Evolutionary conservation across 2,797 vertebrate genomes (phyloP).

Genomic region (Oreonectes daqikongensis): DNA sequence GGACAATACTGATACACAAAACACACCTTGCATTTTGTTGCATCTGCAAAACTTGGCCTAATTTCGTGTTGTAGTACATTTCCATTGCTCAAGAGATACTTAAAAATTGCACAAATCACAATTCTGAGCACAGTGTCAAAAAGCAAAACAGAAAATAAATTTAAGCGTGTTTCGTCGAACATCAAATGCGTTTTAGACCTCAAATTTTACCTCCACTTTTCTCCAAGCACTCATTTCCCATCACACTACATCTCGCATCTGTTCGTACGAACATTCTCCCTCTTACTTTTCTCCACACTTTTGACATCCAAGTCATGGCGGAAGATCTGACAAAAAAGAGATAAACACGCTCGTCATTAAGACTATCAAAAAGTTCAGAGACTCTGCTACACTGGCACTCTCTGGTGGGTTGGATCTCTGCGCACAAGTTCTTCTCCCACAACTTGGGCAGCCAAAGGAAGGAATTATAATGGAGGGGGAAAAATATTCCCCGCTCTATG

Average conservation of each 20-base stretch:
- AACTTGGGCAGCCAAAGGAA: conserved; percentile 50
- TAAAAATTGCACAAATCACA: conserved; percentile 10
- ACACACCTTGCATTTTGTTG: background rate
- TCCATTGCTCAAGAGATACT: background rate
- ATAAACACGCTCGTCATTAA: conserved; percentile 54
- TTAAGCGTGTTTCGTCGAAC: background rate
- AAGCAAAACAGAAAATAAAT: conserved; percentile 1
- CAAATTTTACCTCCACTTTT: background rate
- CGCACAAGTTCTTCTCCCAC: conserved; percentile 37
- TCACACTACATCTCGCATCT: conserved; percentile 4
- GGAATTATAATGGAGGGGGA: conserved; percentile 70
- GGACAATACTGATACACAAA: background rate
- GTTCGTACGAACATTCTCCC: conserved; percentile 15
- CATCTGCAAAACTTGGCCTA: background rate
- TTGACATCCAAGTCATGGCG: conserved; percentile 55
- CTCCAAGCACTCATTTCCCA: conserved; percentile 13
- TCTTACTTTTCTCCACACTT: conserved; percentile 38
- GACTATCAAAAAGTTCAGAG: conserved; percentile 55
- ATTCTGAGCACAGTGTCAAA: conserved; percentile 30
- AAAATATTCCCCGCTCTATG: conserved; percentile 68
- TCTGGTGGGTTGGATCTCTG: conserved; percentile 27
- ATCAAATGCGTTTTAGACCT: conserved; percentile 32
- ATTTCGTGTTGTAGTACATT: background rate
- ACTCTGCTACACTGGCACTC: conserved; percentile 33
- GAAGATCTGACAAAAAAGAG: conserved; percentile 53